Evolutionary conservation across 2,113 vertebrate species (phyloP).

Genomic region (Delphinapterus leucas): DNA sequence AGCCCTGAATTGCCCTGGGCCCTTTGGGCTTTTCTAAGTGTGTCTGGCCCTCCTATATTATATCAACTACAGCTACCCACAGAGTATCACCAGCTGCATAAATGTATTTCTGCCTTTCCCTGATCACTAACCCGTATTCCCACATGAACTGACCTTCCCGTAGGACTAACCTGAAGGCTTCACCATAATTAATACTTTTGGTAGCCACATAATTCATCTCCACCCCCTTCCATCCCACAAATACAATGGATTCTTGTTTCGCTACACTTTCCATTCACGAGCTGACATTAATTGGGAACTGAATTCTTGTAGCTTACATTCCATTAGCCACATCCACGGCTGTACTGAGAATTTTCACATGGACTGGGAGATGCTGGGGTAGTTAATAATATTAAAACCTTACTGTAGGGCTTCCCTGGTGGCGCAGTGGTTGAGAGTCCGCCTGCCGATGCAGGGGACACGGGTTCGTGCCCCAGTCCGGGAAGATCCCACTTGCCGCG

Average conservation of each 20-base stretch:
- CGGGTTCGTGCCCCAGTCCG: too few species aligned
- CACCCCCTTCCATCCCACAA: background rate
- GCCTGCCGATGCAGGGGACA: too few species aligned
- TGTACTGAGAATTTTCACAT: background rate
- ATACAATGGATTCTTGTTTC: constrained; percentile 20
- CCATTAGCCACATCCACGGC: background rate
- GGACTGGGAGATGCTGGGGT: background rate
- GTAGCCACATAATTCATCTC: constrained; percentile 30
- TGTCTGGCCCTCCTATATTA: background rate
- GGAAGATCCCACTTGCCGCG: too few species aligned
- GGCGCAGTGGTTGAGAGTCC: too few species aligned
- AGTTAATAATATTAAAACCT: constrained; percentile 13
- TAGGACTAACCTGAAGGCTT: constrained; percentile 9
- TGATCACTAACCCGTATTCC: constrained; percentile 22
- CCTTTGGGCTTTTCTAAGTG: background rate
- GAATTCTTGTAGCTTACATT: background rate
- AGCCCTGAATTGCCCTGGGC: background rate
- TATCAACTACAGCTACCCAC: background rate
- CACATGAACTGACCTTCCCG: constrained; percentile 12
- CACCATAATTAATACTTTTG: constrained; percentile 56
- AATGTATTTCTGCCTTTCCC: constrained; percentile 15
- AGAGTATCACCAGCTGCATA: background rate
- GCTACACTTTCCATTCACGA: background rate
- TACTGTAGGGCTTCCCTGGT: background rate
- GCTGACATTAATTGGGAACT: background rate